Percentiles rank a stretch among this genome's conserved stretches.
phyloP scores from a whole-genome alignment of 2,888 invertebrate genomes.

The Folsomia candida region DNA sequence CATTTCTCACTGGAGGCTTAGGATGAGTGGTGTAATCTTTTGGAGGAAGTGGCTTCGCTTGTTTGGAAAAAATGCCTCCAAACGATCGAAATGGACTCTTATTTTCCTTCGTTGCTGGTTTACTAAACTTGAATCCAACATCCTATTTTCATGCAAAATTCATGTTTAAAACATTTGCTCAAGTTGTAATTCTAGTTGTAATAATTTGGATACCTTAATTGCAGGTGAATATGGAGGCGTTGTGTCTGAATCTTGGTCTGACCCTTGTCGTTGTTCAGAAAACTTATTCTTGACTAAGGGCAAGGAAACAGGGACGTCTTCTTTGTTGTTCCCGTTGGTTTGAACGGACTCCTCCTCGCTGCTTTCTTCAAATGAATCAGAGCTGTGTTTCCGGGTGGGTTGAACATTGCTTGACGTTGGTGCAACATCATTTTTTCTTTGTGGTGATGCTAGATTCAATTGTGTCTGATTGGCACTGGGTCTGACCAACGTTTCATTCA shows the following conservation, averaged over 20 bases:
- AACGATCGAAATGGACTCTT: background rate
- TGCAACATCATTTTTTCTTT: background rate
- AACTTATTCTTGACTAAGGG: no score
- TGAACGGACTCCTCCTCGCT: background rate
- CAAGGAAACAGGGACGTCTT: background rate
- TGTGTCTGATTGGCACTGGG: no score
- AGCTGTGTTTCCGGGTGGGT: background rate
- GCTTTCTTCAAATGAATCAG: background rate
- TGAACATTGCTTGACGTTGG: background rate
- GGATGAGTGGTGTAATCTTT: conserved; percentile 10
- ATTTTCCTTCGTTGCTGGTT: background rate
- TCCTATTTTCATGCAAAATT: conserved; percentile 1
- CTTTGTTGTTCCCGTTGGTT: background rate
- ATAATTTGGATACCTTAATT: conserved; percentile 12
- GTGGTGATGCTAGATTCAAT: background rate
- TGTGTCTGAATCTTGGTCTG: background rate
- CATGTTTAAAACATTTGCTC: background rate
- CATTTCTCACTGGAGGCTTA: conserved; percentile 1
- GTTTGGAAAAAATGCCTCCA: conserved; percentile 9
- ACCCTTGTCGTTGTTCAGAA: background rate
- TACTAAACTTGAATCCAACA: conserved; percentile 18
- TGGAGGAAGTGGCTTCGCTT: conserved; percentile 6
- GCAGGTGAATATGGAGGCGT: conserved; percentile 16
- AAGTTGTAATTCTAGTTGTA: background rate
- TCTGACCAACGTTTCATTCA: background rate